A percentile compares a stretch with the other conserved stretches of the same genome.
These are phyloP conservation scores for Champsocephalus esox DNA, from an alignment of 2,797 vertebrate species.

Conservation along the genomic window DNA sequence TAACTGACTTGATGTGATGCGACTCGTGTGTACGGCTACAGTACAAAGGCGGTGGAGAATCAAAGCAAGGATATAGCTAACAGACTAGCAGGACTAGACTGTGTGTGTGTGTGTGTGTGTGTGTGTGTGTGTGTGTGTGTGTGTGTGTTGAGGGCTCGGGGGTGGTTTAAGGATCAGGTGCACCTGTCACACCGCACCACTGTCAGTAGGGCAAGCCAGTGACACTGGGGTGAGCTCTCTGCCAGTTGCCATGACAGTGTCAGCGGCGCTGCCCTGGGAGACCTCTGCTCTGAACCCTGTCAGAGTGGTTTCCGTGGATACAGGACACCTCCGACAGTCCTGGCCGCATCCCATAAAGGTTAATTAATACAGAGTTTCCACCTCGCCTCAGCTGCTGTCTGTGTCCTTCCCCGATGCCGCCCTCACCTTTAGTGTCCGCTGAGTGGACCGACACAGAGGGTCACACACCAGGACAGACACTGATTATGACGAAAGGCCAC, in stretches of 20 bases:
- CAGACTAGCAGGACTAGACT: constrained; percentile 45
- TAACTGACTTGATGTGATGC: constrained; percentile 24
- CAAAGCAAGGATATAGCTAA: constrained; percentile 38
- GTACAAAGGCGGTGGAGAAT: constrained; percentile 33
- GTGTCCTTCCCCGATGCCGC: constrained; percentile 74
- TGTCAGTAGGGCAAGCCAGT: constrained; percentile 74
- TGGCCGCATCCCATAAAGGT: constrained; percentile 84
- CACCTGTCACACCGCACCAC: constrained; percentile 80
- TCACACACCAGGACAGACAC: constrained; percentile 72
- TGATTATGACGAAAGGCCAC: constrained; percentile 73
- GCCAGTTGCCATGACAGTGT: constrained; percentile 84
- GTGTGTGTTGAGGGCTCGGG: constrained; percentile 40
- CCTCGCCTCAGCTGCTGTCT: constrained; percentile 79
- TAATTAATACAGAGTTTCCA: constrained; percentile 87
- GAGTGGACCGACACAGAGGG: constrained; percentile 72
- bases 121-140: constrained; percentile 42
- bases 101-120: constrained; percentile 41
- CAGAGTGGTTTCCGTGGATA: constrained; percentile 84
- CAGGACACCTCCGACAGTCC: constrained; percentile 81
- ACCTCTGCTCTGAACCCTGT: constrained; percentile 84
- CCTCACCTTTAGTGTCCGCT: constrained; percentile 76
- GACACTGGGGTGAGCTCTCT: constrained; percentile 77
- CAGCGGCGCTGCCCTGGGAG: constrained; percentile 73
- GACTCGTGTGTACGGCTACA: constrained; percentile 14
- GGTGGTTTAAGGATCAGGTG: constrained; percentile 75